Percentiles rank a stretch among this genome's conserved stretches.
Conservation (phyloP, 1,140 invertebrate genomes). For the Campoletis sonorensis region DNA sequence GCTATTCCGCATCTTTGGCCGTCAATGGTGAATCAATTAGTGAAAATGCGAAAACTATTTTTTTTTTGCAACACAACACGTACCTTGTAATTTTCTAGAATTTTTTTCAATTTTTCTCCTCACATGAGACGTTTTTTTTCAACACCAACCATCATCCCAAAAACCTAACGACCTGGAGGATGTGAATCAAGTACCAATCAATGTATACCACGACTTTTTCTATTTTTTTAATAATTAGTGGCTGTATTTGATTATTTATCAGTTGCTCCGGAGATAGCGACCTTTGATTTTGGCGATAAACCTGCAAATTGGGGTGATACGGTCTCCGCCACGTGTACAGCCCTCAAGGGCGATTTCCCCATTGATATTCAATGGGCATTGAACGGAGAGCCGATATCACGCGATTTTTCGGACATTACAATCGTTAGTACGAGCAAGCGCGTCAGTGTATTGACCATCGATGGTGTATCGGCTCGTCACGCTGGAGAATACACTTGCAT, state of each 20-base stretch:
- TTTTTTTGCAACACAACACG: background rate
- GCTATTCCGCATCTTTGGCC: constrained; percentile 79
- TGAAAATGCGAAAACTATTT: constrained; percentile 56
- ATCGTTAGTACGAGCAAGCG: constrained; percentile 75
- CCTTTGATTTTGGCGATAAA: constrained; percentile 76
- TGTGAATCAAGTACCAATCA: too few relatives aligned
- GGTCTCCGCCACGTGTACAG: constrained; percentile 76
- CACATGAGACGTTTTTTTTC: too few relatives aligned
- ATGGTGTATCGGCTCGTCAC: constrained; percentile 80
- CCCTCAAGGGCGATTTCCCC: constrained; percentile 79
- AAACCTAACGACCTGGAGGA: too few relatives aligned
- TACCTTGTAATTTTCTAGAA: background rate
- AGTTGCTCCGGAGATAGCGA: constrained; percentile 74
- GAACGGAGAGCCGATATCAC: constrained; percentile 58
- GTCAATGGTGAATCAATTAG: constrained; percentile 80
- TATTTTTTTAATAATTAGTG: background rate
- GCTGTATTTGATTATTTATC: background rate
- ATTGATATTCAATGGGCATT: constrained; percentile 76
- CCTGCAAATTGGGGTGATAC: constrained; percentile 82
- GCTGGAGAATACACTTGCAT: constrained; percentile 81
- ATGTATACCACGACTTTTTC: too few relatives aligned
- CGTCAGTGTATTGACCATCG: constrained; percentile 77
- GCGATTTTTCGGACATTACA: constrained; percentile 60
- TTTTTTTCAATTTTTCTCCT: too few relatives aligned
- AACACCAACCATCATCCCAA: too few relatives aligned